These are phyloP conservation scores for Phania funesta DNA, from an alignment of 2,888 invertebrate species.

Conservation along the genomic window DNA sequence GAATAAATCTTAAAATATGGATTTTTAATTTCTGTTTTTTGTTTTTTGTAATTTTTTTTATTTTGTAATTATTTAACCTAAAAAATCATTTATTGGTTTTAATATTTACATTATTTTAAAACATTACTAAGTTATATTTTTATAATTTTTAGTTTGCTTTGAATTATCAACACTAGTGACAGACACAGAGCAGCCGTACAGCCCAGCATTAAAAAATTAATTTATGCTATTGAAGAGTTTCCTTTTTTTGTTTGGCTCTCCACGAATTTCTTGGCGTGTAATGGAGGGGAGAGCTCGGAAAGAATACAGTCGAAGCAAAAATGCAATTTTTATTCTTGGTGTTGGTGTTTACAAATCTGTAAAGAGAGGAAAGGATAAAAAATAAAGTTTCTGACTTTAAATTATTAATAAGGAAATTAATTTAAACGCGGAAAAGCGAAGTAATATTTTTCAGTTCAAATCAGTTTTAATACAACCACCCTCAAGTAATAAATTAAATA, in stretches of 20 bases:
- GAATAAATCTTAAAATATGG: slow-evolving; percentile 8
- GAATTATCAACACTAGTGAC: slow-evolving; percentile 9
- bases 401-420: not conserved
- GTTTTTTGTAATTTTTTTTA: not conserved
- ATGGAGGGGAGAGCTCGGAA: not conserved
- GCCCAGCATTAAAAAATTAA: slow-evolving; percentile 19
- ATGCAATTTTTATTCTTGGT: slow-evolving; percentile 15
- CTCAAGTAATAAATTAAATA: too few species aligned
- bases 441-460: too few species aligned
- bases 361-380: slow-evolving; percentile 26
- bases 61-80: slow-evolving; percentile 51
- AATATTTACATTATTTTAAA: slow-evolving; percentile 65
- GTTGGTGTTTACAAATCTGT: slow-evolving; percentile 47
- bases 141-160: slow-evolving; percentile 15
- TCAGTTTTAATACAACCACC: too few species aligned
- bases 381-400: not conserved
- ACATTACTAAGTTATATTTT: slow-evolving; percentile 18
- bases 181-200: slow-evolving; percentile 28
- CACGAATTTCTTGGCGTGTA: not conserved
- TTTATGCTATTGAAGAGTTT: slow-evolving; percentile 1
- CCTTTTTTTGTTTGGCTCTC: not conserved
- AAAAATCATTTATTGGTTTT: slow-evolving; percentile 25
- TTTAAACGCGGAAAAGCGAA: too few species aligned
- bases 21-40: not conserved
- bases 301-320: slow-evolving; percentile 27